Percentiles rank a stretch among this genome's conserved stretches.
These are phyloP conservation scores for Mus musculus DNA, from an alignment of 2,113 vertebrate species.

Conservation along the genomic window GRCm39 chr2:41518001-41518500, in stretches of 20 bases:
- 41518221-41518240: not conserved
- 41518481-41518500: slow-evolving; percentile 32
- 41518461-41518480: slow-evolving; percentile 5
- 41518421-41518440: not conserved
- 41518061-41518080: not conserved
- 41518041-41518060: not conserved
- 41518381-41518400: not conserved
- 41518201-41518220: not conserved
- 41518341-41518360: not conserved
- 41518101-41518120: not conserved
- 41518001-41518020: not conserved
- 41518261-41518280: not conserved
- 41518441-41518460: slow-evolving; percentile 44
- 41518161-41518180: not conserved
- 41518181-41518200: not conserved
- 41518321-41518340: slow-evolving; percentile 1
- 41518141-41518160: not conserved
- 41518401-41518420: not conserved
- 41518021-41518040: not conserved
- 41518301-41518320: not conserved
- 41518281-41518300: not conserved
- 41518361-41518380: not conserved
- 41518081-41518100: not conserved
- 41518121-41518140: not conserved
- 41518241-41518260: not conserved